Percentiles rank a stretch among this genome's conserved stretches.
Conservation (phyloP, 2,888 invertebrate species). For the Koerneria pararmatus region DNA sequence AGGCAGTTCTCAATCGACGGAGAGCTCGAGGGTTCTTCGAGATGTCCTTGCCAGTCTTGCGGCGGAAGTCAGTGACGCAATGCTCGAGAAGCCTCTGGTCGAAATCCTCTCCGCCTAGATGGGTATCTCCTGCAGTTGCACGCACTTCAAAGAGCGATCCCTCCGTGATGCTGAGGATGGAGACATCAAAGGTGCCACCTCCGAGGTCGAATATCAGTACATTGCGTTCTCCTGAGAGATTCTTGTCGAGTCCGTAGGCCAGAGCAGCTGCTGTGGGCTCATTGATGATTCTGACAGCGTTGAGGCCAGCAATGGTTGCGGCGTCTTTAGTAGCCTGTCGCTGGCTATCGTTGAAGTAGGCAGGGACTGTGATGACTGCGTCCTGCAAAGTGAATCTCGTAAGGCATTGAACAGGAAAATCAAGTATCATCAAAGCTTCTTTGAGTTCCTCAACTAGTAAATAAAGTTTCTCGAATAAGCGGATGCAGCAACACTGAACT, state of each 20-base stretch:
- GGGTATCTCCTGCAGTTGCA: conserved; percentile 41
- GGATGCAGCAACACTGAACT: too few relatives aligned
- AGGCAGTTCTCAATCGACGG: conserved; percentile 82
- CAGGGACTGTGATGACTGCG: conserved; percentile 84
- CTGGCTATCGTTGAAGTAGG: conserved; percentile 73
- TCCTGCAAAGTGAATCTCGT: conserved; percentile 60
- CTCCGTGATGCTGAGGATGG: conserved; percentile 93
- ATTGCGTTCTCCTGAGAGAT: conserved; percentile 41
- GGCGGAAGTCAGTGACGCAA: conserved; percentile 61
- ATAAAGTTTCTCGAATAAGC: too few relatives aligned
- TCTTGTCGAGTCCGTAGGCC: conserved; percentile 71
- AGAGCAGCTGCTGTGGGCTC: conserved; percentile 70
- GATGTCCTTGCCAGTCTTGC: conserved; percentile 77
- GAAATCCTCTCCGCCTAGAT: conserved; percentile 59
- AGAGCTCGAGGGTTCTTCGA: conserved; percentile 80
- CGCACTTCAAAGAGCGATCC: conserved; percentile 64
- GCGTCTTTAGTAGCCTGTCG: conserved; percentile 69
- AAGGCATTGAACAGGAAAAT: neutral
- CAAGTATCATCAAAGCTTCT: too few relatives aligned
- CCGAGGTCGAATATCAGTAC: conserved; percentile 57
- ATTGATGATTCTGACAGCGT: conserved; percentile 63
- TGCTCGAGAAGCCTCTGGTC: conserved; percentile 66
- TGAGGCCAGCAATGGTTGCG: conserved; percentile 62
- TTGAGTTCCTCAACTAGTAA: too few relatives aligned
- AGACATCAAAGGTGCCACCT: conserved; percentile 98